Conservation (phyloP, 2,797 vertebrate species). For the Labroides dimidiatus region DNA sequence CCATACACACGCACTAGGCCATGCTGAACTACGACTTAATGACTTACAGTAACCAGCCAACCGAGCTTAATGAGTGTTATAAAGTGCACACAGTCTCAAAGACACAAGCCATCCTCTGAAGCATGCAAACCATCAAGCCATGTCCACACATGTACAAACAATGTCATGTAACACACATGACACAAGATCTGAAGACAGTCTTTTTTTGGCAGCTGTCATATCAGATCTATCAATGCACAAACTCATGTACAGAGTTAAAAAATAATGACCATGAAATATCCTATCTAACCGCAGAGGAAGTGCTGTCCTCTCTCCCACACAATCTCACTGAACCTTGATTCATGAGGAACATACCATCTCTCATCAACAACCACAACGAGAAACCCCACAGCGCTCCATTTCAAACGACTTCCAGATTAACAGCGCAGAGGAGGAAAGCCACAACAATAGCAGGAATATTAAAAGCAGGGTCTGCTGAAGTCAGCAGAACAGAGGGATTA, state of each 20-base stretch:
- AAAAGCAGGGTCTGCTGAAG: conserved; percentile 52
- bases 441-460: conserved; percentile 65
- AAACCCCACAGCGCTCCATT: conserved; percentile 44
- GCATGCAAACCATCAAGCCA: not conserved
- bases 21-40: conserved; percentile 54
- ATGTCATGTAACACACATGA: conserved; percentile 8
- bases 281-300: conserved; percentile 47
- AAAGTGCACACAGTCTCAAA: conserved; percentile 23
- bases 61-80: conserved; percentile 48
- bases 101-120: conserved; percentile 14
- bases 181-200: conserved; percentile 5
- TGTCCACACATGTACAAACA: not conserved
- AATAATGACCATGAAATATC: conserved; percentile 30
- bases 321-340: conserved; percentile 45
- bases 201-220: conserved; percentile 6
- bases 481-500: conserved; percentile 42
- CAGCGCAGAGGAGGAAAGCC: conserved; percentile 47
- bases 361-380: conserved; percentile 46
- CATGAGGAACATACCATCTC: conserved; percentile 57
- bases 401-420: conserved; percentile 65
- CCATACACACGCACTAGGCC: conserved; percentile 37
- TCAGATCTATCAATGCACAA: conserved; percentile 26
- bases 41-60: conserved; percentile 57
- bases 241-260: not conserved
- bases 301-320: conserved; percentile 34